These are phyloP conservation scores for Anticlea derivata DNA, from an alignment of 2,888 invertebrate genomes.

Conservation along the genomic window DNA sequence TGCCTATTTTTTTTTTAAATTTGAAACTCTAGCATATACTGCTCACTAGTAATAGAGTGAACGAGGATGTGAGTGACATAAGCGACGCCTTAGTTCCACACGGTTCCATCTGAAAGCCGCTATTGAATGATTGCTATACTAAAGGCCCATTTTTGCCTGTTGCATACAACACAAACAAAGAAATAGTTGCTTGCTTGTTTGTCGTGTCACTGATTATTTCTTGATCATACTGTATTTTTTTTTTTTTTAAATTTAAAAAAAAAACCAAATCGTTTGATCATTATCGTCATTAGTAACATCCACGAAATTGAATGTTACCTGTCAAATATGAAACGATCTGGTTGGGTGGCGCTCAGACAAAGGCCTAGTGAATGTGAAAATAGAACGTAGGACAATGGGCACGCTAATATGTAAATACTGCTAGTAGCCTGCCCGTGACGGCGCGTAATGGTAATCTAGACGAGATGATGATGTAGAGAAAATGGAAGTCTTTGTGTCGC, in stretches of 20 bases:
- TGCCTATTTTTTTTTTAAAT: too few species aligned
- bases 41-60: not conserved
- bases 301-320: conserved; percentile 3
- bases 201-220: too few species aligned
- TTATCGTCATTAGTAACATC: not conserved
- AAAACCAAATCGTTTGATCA: too few species aligned
- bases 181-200: too few species aligned
- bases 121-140: too few species aligned
- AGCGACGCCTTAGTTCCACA: too few species aligned
- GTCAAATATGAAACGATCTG: conserved; percentile 14
- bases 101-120: too few species aligned
- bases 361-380: conserved; percentile 27
- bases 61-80: conserved; percentile 42
- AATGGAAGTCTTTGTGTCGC: conserved; percentile 42
- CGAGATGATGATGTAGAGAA: conserved; percentile 36
- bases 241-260: too few species aligned
- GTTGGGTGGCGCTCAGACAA: conserved; percentile 21
- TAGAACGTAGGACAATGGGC: conserved; percentile 43
- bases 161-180: too few species aligned
- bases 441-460: conserved; percentile 53
- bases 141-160: too few species aligned
- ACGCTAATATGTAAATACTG: conserved; percentile 69
- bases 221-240: too few species aligned
- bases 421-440: conserved; percentile 50
- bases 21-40: conserved; percentile 35